Percentiles rank a stretch among this genome's conserved stretches.
Evolutionary conservation across 2,888 invertebrate genomes (phyloP).

Genomic region (Allophyes oxyacanthae): DNA sequence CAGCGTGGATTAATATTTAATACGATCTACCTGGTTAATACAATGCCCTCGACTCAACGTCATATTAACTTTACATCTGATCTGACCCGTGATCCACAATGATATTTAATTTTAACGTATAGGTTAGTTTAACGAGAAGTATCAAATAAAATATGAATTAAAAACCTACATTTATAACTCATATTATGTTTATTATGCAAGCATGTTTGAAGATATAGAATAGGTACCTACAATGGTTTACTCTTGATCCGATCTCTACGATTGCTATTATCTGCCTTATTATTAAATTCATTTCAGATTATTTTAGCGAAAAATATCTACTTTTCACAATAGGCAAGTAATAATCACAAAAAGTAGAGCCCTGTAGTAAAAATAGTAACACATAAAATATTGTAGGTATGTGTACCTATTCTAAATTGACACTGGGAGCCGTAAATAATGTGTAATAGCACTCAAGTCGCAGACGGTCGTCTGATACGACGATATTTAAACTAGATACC

Average conservation of each 20-base stretch:
- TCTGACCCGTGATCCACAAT: not conserved
- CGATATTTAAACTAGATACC: conserved; percentile 77
- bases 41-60: conserved; percentile 6
- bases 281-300: too few relatives aligned
- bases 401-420: conserved; percentile 63
- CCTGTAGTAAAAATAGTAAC: conserved; percentile 31
- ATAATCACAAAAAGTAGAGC: conserved; percentile 18
- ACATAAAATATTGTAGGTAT: conserved; percentile 38
- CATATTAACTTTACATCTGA: not conserved
- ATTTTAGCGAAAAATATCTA: too few relatives aligned
- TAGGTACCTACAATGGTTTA: too few relatives aligned
- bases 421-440: conserved; percentile 77
- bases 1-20: conserved; percentile 12
- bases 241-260: too few relatives aligned
- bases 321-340: conserved; percentile 21
- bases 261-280: too few relatives aligned
- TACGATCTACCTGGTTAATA: conserved; percentile 11
- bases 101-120: not conserved
- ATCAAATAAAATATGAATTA: too few relatives aligned
- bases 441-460: conserved; percentile 74
- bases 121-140: too few relatives aligned
- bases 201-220: too few relatives aligned
- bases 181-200: too few relatives aligned
- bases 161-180: too few relatives aligned
- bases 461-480: conserved; percentile 76